Evolutionary conservation across 2,888 invertebrate genomes (phyloP).

Genomic region (Cryptus viduatorius): DNA sequence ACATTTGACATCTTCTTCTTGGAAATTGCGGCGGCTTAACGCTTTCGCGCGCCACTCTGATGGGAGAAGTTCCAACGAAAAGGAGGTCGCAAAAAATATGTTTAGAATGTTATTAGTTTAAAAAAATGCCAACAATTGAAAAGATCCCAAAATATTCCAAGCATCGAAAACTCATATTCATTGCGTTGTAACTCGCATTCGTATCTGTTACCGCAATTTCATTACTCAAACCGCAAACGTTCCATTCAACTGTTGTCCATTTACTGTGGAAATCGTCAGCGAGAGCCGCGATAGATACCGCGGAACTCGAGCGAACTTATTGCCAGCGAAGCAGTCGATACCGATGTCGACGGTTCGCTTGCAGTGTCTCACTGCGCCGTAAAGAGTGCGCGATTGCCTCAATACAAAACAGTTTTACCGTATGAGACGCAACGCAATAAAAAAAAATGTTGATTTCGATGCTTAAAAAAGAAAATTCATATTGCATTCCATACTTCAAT

Average conservation of each 20-base stretch:
- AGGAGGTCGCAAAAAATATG: slow-evolving; percentile 36
- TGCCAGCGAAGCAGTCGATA: slow-evolving; percentile 67
- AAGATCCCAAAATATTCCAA: neutral
- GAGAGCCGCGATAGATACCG: slow-evolving; percentile 39
- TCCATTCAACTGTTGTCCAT: neutral
- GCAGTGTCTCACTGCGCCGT: slow-evolving; percentile 3
- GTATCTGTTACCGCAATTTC: no score
- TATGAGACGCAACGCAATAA: neutral
- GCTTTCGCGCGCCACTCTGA: neutral
- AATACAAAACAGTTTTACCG: neutral
- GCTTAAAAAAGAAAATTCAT: neutral
- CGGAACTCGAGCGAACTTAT: slow-evolving; percentile 59
- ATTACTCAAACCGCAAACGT: neutral
- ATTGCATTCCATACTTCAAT: neutral
- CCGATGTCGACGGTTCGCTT: slow-evolving; percentile 35
- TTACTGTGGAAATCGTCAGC: slow-evolving; percentile 20
- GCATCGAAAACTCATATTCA: neutral
- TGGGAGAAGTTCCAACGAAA: slow-evolving; percentile 10
- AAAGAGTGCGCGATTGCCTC: neutral
- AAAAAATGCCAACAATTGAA: neutral
- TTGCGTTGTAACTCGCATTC: neutral
- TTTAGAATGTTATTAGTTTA: neutral
- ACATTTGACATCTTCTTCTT: slow-evolving; percentile 15
- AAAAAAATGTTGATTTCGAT: neutral
- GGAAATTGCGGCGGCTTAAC: neutral